Evolutionary conservation across 37 sponge, comb jelly and placozoan genomes (phyloP).

Genomic region (Lycopodina hypogea): DNA sequence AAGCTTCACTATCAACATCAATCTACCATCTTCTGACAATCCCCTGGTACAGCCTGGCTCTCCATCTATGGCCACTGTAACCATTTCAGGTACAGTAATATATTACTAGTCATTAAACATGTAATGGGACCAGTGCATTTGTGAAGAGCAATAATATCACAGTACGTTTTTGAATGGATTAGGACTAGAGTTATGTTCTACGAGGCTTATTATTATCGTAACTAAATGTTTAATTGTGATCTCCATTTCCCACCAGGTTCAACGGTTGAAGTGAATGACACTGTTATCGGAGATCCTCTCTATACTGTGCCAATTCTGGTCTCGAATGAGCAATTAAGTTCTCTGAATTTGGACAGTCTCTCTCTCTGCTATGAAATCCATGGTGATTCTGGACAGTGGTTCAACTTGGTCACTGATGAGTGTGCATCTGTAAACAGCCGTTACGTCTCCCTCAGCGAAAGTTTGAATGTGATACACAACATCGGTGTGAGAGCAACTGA

Average conservation of each 20-base stretch:
- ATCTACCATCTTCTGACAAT: background rate
- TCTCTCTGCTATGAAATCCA: constrained; percentile 57
- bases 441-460: constrained; percentile 7
- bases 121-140: too few species aligned
- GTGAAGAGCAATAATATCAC: too few species aligned
- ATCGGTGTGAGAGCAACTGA: constrained; percentile 59
- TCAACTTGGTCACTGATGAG: constrained; percentile 57
- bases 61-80: constrained; percentile 10
- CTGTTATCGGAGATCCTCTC: constrained; percentile 57
- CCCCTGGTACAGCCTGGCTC: background rate
- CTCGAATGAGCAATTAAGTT: background rate
- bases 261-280: constrained; percentile 36
- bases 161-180: background rate
- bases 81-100: background rate
- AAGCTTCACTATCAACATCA: background rate
- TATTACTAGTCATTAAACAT: background rate
- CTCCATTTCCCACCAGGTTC: background rate
- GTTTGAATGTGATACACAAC: constrained; percentile 48
- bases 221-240: too few species aligned
- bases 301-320: constrained; percentile 42
- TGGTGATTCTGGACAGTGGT: constrained; percentile 6
- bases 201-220: background rate
- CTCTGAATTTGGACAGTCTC: background rate
- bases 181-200: background rate
- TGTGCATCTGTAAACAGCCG: constrained; percentile 39